These are phyloP conservation scores for Rhincodon typus DNA, from an alignment of 2,797 vertebrate species.

Conservation along the genomic window DNA sequence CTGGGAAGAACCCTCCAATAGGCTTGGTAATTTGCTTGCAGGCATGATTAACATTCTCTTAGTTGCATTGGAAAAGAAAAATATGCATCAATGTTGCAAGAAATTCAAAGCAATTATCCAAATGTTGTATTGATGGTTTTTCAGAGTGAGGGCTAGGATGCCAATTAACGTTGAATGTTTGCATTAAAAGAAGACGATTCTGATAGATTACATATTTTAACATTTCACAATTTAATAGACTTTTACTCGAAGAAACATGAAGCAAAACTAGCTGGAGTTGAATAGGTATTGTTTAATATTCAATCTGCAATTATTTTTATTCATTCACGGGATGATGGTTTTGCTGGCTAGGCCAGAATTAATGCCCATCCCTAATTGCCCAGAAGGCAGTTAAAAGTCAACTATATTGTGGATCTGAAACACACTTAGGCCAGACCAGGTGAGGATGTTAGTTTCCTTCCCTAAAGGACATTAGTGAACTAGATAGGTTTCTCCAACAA, in stretches of 20 bases:
- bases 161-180: neutral
- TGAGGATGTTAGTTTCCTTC: too few species aligned
- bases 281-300: neutral
- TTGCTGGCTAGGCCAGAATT: neutral
- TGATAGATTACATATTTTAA: neutral
- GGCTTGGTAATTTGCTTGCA: neutral
- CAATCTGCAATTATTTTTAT: neutral
- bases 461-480: too few species aligned
- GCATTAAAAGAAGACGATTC: neutral
- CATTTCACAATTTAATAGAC: neutral
- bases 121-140: neutral
- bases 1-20: too few species aligned
- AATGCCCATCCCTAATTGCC: neutral
- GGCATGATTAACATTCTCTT: neutral
- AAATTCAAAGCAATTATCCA: neutral
- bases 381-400: neutral
- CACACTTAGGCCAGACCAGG: too few species aligned
- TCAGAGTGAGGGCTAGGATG: neutral
- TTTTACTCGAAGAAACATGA: neutral
- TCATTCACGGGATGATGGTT: neutral
- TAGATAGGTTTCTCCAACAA: too few species aligned
- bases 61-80: neutral
- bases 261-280: neutral
- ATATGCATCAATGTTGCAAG: neutral
- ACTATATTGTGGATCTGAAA: too few species aligned